These are phyloP conservation scores for Acanthosepion esculentum DNA, from an alignment of 2,888 invertebrate genomes.

Conservation along the genomic window DNA sequence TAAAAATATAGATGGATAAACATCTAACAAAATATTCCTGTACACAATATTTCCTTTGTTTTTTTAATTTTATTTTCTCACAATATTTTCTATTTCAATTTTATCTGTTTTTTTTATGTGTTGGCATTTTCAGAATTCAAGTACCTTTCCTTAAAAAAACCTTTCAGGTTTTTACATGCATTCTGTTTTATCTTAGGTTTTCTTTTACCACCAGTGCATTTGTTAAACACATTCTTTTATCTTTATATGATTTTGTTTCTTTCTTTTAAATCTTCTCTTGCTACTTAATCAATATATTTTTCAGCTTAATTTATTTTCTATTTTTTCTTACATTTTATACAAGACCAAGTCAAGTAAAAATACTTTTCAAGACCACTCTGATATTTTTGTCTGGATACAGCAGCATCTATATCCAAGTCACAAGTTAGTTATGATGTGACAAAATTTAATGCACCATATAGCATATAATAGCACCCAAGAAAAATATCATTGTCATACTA, in stretches of 20 bases:
- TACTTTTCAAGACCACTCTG: neutral
- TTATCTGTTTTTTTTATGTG: neutral
- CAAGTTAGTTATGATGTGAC: no score
- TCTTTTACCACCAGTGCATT: neutral
- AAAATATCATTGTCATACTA: no score
- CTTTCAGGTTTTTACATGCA: neutral
- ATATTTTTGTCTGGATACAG: neutral
- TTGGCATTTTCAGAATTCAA: constrained; percentile 5
- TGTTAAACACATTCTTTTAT: neutral
- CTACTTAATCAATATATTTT: neutral
- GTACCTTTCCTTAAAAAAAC: neutral
- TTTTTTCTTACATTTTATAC: neutral
- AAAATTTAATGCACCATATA: no score
- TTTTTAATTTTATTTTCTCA: neutral
- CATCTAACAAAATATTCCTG: neutral
- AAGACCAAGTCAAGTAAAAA: neutral
- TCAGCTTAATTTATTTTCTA: neutral
- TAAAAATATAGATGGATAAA: neutral
- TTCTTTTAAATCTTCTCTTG: neutral
- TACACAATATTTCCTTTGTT: neutral
- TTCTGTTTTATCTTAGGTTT: neutral
- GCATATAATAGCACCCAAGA: no score
- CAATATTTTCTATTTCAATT: neutral
- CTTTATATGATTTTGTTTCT: neutral
- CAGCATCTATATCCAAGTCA: no score